These are phyloP conservation scores for Parapristionchus giblindavisi DNA, from an alignment of 2,888 invertebrate species.

Conservation along the genomic window DNA sequence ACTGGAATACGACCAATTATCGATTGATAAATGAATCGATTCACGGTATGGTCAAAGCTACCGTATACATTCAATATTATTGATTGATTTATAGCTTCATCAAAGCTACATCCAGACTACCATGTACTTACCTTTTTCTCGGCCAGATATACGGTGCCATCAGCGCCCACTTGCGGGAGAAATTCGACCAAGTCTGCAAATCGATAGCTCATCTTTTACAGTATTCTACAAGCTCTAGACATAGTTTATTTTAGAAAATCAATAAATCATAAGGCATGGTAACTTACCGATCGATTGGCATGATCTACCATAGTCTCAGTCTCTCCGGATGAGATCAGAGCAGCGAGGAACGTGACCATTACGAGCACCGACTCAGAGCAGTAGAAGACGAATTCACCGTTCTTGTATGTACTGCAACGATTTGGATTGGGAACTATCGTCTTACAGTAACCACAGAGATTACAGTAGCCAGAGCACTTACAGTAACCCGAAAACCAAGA, in stretches of 20 bases:
- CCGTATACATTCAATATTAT: too few relatives aligned
- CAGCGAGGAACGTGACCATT: background rate
- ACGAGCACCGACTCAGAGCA: constrained; percentile 40
- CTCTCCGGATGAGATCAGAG: background rate
- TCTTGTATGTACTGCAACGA: constrained; percentile 35
- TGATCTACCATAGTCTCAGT: too few relatives aligned
- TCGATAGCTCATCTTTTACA: background rate
- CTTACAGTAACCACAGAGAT: too few relatives aligned
- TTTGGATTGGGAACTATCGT: too few relatives aligned
- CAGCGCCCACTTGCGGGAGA: constrained; percentile 55
- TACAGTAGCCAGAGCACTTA: too few relatives aligned
- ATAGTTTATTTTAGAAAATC: background rate
- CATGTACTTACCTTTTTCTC: constrained; percentile 74
- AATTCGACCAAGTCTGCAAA: constrained; percentile 58
- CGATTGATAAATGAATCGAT: too few relatives aligned
- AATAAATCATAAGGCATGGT: too few relatives aligned
- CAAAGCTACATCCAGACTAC: too few relatives aligned
- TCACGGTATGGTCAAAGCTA: too few relatives aligned
- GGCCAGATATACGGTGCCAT: constrained; percentile 87
- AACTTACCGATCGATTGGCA: constrained; percentile 25
- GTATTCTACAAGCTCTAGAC: background rate
- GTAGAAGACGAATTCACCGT: constrained; percentile 53
- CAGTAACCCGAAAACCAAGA: too few relatives aligned
- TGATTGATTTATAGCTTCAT: too few relatives aligned
- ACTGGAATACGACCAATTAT: too few relatives aligned